These are phyloP conservation scores for Euproctis similis DNA, from an alignment of 2,888 invertebrate genomes.

Conservation along the genomic window DNA sequence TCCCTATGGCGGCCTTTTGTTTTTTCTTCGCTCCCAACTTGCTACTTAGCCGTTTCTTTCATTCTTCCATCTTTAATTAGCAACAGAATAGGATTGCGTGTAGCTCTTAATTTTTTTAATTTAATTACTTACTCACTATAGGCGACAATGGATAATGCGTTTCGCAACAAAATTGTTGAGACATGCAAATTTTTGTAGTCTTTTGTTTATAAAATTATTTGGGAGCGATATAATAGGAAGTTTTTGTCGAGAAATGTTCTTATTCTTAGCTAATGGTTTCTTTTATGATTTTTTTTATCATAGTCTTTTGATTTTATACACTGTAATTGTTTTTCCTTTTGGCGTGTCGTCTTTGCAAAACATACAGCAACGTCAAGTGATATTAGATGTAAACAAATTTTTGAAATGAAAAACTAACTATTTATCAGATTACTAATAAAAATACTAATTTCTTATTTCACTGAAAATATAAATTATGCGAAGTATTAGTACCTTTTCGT, in stretches of 20 bases:
- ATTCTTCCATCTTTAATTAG: slow-evolving; percentile 71
- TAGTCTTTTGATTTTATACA: no score
- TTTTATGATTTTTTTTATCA: no score
- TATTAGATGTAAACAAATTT: no score
- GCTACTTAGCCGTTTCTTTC: slow-evolving; percentile 67
- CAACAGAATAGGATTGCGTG: slow-evolving; percentile 69
- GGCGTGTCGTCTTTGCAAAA: no score
- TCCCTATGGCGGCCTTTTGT: slow-evolving; percentile 49
- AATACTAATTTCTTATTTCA: no score
- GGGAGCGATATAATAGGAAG: slow-evolving; percentile 23
- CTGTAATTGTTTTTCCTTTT: no score
- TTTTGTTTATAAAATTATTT: slow-evolving; percentile 27
- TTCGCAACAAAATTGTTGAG: slow-evolving; percentile 54
- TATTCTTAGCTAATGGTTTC: slow-evolving; percentile 18
- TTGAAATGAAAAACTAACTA: no score
- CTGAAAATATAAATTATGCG: no score
- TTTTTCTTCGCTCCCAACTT: slow-evolving; percentile 59
- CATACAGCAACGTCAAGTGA: no score
- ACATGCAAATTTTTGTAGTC: slow-evolving; percentile 51
- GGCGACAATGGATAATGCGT: slow-evolving; percentile 66
- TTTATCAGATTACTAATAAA: no score
- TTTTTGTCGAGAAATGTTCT: slow-evolving; percentile 15
- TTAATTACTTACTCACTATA: slow-evolving; percentile 59
- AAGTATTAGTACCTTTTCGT: no score
- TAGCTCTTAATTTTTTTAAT: slow-evolving; percentile 66